phyloP scores from a whole-genome alignment of 2,113 vertebrate species.

The Tachycineta bicolor region DNA sequence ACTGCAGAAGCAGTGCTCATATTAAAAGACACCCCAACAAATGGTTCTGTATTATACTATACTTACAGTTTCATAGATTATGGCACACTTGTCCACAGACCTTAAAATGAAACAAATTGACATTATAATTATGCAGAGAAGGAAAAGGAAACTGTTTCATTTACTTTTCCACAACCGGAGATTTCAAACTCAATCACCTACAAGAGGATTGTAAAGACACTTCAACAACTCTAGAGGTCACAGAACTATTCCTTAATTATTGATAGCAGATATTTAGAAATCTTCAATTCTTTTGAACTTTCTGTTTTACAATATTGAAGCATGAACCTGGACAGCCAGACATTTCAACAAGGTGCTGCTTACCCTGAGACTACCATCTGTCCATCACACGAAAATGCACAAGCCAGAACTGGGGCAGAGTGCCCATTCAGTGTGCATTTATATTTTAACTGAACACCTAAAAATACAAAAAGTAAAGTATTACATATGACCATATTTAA shows the following conservation, averaged over 20 bases:
- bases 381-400: constrained; percentile 87
- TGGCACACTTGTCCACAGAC: constrained; percentile 88
- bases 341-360: constrained; percentile 29
- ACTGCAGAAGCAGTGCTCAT: not conserved
- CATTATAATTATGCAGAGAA: not conserved
- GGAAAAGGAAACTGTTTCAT: not conserved
- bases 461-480: not conserved
- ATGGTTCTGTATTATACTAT: not conserved
- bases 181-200: not conserved
- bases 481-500: not conserved
- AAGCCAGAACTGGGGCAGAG: constrained; percentile 85
- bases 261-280: not conserved
- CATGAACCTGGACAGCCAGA: not conserved
- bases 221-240: not conserved
- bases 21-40: not conserved
- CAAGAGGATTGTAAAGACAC: not conserved
- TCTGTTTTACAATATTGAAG: not conserved
- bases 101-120: constrained; percentile 66
- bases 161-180: not conserved
- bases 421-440: constrained; percentile 79
- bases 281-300: not conserved
- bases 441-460: constrained; percentile 78
- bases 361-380: constrained; percentile 86
- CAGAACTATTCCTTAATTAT: not conserved
- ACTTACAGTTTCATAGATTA: constrained; percentile 85